Evolutionary conservation across 2,797 vertebrate species (phyloP).

Genomic region (Lagodon rhomboides): DNA sequence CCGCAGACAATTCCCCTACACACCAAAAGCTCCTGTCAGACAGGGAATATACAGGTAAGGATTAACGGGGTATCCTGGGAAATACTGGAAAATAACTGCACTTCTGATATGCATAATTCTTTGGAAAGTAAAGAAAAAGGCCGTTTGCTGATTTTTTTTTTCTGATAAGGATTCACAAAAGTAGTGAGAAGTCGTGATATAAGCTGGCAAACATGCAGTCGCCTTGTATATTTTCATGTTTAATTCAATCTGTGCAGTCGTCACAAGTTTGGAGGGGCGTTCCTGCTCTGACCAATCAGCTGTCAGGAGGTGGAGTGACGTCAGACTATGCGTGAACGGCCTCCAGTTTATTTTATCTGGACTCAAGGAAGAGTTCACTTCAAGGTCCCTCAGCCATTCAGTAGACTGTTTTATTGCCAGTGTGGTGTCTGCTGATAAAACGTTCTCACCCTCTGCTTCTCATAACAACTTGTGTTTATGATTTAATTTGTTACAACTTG

Average conservation of each 20-base stretch:
- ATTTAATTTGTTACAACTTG: neutral
- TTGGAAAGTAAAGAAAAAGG: fast-evolving
- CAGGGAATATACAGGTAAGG: constrained; percentile 88
- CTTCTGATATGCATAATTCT: neutral
- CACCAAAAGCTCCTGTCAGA: constrained; percentile 84
- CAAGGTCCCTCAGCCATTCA: neutral
- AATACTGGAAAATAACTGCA: neutral
- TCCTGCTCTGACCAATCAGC: constrained; percentile 54
- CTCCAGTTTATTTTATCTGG: neutral
- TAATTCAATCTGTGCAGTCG: neutral
- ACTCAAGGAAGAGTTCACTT: neutral
- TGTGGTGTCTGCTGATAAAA: neutral
- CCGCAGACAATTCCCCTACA: constrained; percentile 74
- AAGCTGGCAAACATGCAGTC: neutral
- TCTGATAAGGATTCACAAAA: neutral
- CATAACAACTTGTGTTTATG: no score
- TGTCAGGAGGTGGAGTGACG: constrained; percentile 21
- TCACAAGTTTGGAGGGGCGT: constrained; percentile 40
- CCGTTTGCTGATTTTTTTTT: neutral
- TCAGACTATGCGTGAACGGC: neutral
- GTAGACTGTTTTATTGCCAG: neutral
- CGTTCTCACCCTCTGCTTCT: neutral
- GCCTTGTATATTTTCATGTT: neutral
- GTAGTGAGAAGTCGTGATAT: neutral
- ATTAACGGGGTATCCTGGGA: neutral